Base-by-base conservation (phyloP, 2,888 invertebrate species). In the Neoscelio sp. region DNA sequence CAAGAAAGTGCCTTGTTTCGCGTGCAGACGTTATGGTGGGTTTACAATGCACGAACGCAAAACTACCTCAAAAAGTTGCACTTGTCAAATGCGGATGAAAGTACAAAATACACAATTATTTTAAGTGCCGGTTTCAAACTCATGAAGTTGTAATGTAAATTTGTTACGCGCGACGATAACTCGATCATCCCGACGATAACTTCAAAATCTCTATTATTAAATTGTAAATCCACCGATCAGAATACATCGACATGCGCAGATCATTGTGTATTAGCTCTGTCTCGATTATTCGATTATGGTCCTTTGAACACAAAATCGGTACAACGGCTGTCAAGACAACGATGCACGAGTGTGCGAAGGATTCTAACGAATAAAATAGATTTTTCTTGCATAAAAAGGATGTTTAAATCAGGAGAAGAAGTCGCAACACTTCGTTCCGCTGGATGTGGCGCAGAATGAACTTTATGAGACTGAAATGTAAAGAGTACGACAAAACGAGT, bases 391-490 rank as follows among this genome's bases (percentile, higher is more conserved):
- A 23, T n/a, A n/a, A n/a, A 62, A 62, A 44, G 15, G 23, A 44
- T 13, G 10, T 33, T 20, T 54, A 20, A 54, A 56, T 28, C 30
- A 33, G 30, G 42, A 26, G 30, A 44, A 62, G 62, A 74, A 80
- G 73, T 80, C 75, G 60, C 50, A 73, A 74, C 74, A 77, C 76
- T 81, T 82, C 64, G 81, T 78, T 65, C 77, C 75, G 78, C 78
- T 64, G 76, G 80, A 82, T 80, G 81, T 79, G 80, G 82, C 83
- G 82, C 83, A 80, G 80, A 79, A 80, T 75, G 83, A 86, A 87
- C 82, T 85, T 84, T 81, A 88, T 88, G 89, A 89, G 89, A 89
- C 89, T 88, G 88, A 88, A 82, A 86, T 83, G 86, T 86, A 86
- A 84, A 85, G 84, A 84, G 85, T 87, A 87, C 87, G 88, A 88